Evolutionary conservation across 2,797 vertebrate genomes (phyloP).

Genomic region (Denticeps clupeoides): DNA sequence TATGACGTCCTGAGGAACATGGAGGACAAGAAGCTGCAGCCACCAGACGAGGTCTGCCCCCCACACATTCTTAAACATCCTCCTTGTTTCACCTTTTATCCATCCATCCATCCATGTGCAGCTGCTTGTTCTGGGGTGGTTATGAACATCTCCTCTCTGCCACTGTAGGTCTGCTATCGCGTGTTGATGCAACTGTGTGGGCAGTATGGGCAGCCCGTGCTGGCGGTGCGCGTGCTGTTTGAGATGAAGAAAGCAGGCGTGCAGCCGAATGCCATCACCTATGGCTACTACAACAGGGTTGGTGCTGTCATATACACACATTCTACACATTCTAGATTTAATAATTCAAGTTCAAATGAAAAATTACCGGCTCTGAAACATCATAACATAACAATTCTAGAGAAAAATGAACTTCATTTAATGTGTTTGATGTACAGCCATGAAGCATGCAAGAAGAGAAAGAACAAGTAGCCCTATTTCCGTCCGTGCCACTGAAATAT

Average conservation of each 20-base stretch:
- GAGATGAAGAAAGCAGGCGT: constrained; percentile 98
- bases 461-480: too few species aligned
- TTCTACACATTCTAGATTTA: too few species aligned
- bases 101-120: neutral
- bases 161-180: constrained; percentile 84
- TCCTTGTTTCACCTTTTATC: too few species aligned
- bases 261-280: constrained; percentile 96
- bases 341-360: too few species aligned
- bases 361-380: too few species aligned
- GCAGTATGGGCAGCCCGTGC: constrained; percentile 90
- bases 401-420: too few species aligned
- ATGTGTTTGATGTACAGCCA: too few species aligned
- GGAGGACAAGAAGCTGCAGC: constrained; percentile 89
- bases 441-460: too few species aligned
- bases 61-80: too few species aligned
- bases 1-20: constrained; percentile 91
- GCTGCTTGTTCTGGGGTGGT: neutral
- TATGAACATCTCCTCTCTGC: fast-evolving
- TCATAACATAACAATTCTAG: too few species aligned
- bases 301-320: too few species aligned
- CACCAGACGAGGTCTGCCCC: constrained; percentile 82
- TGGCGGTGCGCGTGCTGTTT: constrained; percentile 88
- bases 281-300: constrained; percentile 98
- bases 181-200: constrained; percentile 95
- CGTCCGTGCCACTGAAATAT: too few species aligned